These are phyloP conservation scores for Thymelicus lineola DNA, from an alignment of 2,888 invertebrate genomes.

Conservation along the genomic window DNA sequence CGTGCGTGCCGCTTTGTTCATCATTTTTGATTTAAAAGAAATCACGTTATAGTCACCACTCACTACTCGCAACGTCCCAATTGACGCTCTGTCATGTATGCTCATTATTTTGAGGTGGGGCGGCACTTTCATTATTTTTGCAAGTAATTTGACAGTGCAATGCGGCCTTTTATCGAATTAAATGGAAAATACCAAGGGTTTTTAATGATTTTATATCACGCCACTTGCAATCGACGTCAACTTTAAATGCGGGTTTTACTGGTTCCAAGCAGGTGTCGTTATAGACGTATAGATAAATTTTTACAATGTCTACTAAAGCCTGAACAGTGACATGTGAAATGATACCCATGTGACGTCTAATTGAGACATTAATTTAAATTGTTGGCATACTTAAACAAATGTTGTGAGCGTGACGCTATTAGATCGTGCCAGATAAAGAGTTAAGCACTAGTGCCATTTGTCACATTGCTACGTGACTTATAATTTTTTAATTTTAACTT, in stretches of 20 bases:
- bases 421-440: too few relatives aligned
- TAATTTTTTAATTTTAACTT: too few relatives aligned
- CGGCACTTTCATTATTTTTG: slow-evolving; percentile 19
- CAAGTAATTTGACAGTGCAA: slow-evolving; percentile 26
- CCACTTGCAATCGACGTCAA: background rate
- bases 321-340: too few relatives aligned
- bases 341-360: too few relatives aligned
- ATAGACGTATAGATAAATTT: too few relatives aligned
- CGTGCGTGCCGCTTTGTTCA: slow-evolving; percentile 47
- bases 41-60: slow-evolving; percentile 28
- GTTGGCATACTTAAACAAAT: too few relatives aligned
- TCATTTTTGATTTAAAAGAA: slow-evolving; percentile 36
- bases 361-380: too few relatives aligned
- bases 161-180: slow-evolving; percentile 27
- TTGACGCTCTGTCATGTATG: slow-evolving; percentile 33
- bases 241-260: background rate
- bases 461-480: too few relatives aligned
- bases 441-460: too few relatives aligned
- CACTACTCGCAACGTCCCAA: slow-evolving; percentile 18
- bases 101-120: slow-evolving; percentile 31
- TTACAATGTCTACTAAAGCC: too few relatives aligned
- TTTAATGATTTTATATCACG: slow-evolving; percentile 17
- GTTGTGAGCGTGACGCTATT: too few relatives aligned
- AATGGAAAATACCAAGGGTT: slow-evolving; percentile 9
- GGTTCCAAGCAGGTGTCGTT: too few relatives aligned